Percentiles rank a stretch among this genome's conserved stretches.
Evolutionary conservation across 2,113 vertebrate genomes (phyloP).

Genomic region (Psophia crepitans): DNA sequence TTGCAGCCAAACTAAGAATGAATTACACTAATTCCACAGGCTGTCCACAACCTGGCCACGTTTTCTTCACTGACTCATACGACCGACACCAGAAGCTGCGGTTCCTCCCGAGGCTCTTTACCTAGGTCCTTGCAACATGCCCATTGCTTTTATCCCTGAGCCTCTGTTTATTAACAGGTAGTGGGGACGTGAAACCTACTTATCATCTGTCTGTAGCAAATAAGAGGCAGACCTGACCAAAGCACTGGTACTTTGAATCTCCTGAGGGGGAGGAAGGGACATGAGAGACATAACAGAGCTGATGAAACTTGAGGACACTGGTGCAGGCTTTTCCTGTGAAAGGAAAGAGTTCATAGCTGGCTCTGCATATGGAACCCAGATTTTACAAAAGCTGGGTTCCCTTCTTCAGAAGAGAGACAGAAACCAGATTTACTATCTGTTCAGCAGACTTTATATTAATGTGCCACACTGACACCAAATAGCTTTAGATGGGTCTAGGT

Average conservation of each 20-base stretch:
- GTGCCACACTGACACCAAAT: constrained; percentile 21
- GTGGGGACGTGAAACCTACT: not conserved
- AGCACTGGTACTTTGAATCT: constrained; percentile 3
- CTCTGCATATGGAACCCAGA: constrained; percentile 68
- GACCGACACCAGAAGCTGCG: not conserved
- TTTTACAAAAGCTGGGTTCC: constrained; percentile 54
- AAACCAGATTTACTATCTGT: constrained; percentile 57
- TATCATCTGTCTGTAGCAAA: not conserved
- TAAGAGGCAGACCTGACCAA: not conserved
- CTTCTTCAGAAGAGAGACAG: constrained; percentile 27
- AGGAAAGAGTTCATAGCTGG: constrained; percentile 62
- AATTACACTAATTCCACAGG: not conserved
- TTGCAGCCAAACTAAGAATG: not conserved
- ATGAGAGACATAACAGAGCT: constrained; percentile 9
- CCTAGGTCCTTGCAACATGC: not conserved
- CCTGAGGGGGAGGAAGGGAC: not conserved
- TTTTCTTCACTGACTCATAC: not conserved
- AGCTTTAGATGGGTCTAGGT: not conserved
- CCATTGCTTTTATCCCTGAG: not conserved
- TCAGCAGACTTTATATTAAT: constrained; percentile 31
- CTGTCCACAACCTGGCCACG: not conserved
- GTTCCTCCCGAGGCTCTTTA: not conserved
- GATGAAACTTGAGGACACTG: constrained; percentile 54
- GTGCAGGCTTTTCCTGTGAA: constrained; percentile 62
- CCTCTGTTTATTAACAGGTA: not conserved